Evolutionary conservation across 2,888 invertebrate species (phyloP).

Genomic region (Drosophila dives): DNA sequence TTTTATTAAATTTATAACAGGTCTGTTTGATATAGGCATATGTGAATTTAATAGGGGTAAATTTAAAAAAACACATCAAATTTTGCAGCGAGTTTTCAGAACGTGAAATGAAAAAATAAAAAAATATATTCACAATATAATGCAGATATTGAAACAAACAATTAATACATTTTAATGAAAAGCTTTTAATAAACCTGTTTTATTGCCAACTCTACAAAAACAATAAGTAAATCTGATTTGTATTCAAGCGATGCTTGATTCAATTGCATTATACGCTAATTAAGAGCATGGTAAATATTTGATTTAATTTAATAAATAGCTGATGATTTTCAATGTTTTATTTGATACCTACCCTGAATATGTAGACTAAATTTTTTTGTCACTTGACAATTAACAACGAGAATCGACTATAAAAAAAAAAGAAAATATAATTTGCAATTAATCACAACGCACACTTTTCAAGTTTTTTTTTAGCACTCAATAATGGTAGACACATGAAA

Average conservation of each 20-base stretch:
- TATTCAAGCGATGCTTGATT: constrained; percentile 8
- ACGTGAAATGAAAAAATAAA: not conserved
- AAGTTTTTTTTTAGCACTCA: constrained; percentile 56
- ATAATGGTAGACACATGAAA: constrained; percentile 56
- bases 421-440: constrained; percentile 23
- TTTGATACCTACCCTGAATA: constrained; percentile 30
- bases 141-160: not conserved
- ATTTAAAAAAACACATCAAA: not conserved
- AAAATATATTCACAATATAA: too few species aligned
- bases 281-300: not conserved
- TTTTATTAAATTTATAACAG: not conserved
- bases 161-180: not conserved
- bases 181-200: not conserved
- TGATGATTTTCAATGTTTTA: not conserved
- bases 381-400: constrained; percentile 9
- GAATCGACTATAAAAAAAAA: constrained; percentile 28
- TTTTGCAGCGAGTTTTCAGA: not conserved
- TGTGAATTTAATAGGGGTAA: not conserved
- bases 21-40: not conserved
- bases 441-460: constrained; percentile 11
- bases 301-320: not conserved
- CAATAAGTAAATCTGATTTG: not conserved
- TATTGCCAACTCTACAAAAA: not conserved
- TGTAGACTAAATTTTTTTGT: constrained; percentile 20
- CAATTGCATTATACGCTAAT: constrained; percentile 3